These are phyloP conservation scores for Petaurus breviceps DNA, from an alignment of 2,113 vertebrate species.

Conservation along the genomic window DNA sequence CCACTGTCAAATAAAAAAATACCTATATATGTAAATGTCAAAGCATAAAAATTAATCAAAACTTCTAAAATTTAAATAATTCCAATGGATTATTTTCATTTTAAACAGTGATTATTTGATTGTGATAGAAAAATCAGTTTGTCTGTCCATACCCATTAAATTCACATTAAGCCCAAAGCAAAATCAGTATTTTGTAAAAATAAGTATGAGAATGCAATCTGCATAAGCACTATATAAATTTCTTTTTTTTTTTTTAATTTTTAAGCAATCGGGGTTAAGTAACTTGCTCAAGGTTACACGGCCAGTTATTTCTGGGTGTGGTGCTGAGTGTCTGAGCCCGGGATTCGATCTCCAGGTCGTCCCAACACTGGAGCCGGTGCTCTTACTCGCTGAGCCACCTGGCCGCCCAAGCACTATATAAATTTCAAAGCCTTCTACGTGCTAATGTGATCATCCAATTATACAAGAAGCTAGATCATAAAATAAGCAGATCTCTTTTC, in stretches of 20 bases:
- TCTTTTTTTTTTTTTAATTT: no score
- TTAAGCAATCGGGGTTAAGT: no score
- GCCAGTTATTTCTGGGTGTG: no score
- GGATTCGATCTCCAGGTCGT: no score
- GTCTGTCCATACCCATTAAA: background rate
- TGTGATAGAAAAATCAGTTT: background rate
- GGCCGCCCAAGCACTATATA: background rate
- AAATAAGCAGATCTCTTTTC: background rate
- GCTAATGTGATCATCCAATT: background rate
- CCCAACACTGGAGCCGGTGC: no score
- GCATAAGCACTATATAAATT: background rate
- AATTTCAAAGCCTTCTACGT: background rate
- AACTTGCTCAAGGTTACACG: no score
- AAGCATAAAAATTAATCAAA: conserved; percentile 1
- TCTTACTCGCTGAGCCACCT: no score
- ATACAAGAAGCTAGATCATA: background rate
- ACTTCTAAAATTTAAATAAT: conserved; percentile 18
- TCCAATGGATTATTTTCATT: conserved; percentile 26
- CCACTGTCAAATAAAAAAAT: background rate
- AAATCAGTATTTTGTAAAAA: conserved; percentile 17
- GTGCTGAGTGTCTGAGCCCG: no score
- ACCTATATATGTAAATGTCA: background rate
- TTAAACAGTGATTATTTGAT: conserved; percentile 16
- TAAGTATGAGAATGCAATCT: background rate
- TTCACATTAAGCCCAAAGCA: conserved; percentile 18